Conservation (phyloP, 2,113 vertebrate genomes). For the Otocyon megalotis region DNA sequence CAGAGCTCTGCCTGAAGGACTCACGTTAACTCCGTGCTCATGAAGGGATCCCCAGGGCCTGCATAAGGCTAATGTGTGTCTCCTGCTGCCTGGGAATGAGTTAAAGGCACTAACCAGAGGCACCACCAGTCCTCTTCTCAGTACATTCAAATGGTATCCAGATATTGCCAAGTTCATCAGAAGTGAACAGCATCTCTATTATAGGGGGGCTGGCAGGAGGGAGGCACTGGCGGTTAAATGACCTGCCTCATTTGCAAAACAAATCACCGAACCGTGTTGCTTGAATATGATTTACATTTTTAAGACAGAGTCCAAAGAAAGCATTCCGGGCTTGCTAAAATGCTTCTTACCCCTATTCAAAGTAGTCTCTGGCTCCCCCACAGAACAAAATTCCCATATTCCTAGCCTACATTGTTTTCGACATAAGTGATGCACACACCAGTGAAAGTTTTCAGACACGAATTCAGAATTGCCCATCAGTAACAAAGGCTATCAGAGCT, state of each 20-base stretch:
- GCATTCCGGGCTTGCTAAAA: not conserved
- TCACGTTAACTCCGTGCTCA: not conserved
- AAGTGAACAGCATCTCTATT: not conserved
- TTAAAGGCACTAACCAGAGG: not conserved
- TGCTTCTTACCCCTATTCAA: not conserved
- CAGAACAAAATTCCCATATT: not conserved
- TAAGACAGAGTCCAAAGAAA: slow-evolving; percentile 30
- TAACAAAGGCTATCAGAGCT: not conserved
- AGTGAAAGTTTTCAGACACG: not conserved
- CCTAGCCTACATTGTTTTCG: not conserved
- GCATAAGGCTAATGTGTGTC: not conserved
- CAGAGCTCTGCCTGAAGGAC: not conserved
- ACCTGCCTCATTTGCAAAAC: slow-evolving; percentile 20
- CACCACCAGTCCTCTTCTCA: not conserved
- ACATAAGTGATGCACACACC: not conserved
- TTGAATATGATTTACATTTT: slow-evolving; percentile 39
- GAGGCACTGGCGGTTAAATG: not conserved
- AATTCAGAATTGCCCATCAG: not conserved
- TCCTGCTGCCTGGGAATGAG: not conserved
- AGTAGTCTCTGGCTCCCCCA: not conserved
- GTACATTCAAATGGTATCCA: not conserved
- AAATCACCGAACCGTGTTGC: slow-evolving; percentile 3
- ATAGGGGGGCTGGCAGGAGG: no score
- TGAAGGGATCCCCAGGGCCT: not conserved
- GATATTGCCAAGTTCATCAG: not conserved